Percentiles rank a stretch among this genome's conserved stretches.
Evolutionary conservation across 2,113 vertebrate species (phyloP).

Genomic region (Herpailurus yagouaroundi): DNA sequence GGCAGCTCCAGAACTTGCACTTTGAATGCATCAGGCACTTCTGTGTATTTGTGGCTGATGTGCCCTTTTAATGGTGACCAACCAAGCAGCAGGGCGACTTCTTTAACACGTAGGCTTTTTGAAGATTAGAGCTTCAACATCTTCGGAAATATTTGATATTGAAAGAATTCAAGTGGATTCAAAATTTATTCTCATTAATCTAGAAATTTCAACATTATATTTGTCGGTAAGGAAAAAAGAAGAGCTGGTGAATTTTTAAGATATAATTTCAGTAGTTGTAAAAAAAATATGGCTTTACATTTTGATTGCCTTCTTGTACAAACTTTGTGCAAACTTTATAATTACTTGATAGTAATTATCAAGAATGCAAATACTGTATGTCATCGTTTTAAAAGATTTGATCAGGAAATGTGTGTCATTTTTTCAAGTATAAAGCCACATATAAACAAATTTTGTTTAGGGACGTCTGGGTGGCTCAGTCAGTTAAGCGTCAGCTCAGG

Average conservation of each 20-base stretch:
- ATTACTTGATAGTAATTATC: neutral
- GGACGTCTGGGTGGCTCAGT: no score
- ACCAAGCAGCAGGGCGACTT: neutral
- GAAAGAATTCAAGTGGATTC: slow-evolving; percentile 23
- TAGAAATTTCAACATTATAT: neutral
- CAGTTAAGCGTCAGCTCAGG: no score
- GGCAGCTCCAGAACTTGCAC: neutral
- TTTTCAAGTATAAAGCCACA: slow-evolving; percentile 13
- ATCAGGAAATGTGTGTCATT: neutral
- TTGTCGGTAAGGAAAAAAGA: slow-evolving; percentile 23
- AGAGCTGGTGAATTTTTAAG: neutral
- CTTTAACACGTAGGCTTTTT: neutral
- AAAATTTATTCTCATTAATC: neutral
- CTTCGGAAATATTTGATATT: slow-evolving; percentile 36
- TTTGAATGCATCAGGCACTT: neutral
- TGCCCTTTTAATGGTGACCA: neutral
- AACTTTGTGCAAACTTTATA: neutral
- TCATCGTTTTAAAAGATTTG: neutral
- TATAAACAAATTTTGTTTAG: neutral
- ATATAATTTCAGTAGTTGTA: neutral
- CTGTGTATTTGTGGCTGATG: neutral
- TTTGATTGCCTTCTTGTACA: neutral
- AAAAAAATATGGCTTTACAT: neutral
- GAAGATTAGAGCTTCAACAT: neutral
- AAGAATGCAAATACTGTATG: neutral